Evolutionary conservation across 23 tunicate genomes (phyloP).

Genomic region (Oikopleura dioica): DNA sequence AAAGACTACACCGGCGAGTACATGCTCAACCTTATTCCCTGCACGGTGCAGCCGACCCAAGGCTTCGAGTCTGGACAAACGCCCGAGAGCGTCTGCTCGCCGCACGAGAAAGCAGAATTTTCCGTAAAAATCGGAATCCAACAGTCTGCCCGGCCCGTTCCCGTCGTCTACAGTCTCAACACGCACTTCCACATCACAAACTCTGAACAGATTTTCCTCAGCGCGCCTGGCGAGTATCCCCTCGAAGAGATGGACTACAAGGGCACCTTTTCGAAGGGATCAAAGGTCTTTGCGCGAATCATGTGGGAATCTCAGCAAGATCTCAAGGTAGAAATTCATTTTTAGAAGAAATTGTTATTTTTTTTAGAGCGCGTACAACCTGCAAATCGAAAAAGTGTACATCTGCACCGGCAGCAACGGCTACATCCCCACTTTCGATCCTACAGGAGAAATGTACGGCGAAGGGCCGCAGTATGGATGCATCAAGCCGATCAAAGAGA

Average conservation of each 20-base stretch:
- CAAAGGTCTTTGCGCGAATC: conserved; percentile 68
- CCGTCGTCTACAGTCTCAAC: conserved; percentile 63
- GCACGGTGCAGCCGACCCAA: conserved; percentile 65
- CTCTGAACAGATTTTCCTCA: conserved; percentile 72
- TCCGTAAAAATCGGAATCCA: conserved; percentile 34
- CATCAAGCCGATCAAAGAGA: conserved; percentile 57
- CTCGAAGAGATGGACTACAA: conserved; percentile 51
- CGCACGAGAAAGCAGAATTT: not conserved
- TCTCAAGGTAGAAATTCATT: conserved; percentile 22
- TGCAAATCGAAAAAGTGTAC: conserved; percentile 74
- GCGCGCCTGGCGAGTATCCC: conserved; percentile 34
- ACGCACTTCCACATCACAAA: conserved; percentile 74
- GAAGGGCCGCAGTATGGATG: conserved; percentile 77
- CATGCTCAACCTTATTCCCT: conserved; percentile 49
- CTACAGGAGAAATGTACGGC: conserved; percentile 45
- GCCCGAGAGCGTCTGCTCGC: not conserved
- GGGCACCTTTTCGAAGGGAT: conserved; percentile 88
- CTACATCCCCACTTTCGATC: conserved; percentile 58
- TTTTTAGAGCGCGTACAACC: conserved; percentile 44
- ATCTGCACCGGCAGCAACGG: conserved; percentile 88
- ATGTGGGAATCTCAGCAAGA: conserved; percentile 86
- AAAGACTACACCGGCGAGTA: conserved; percentile 95
- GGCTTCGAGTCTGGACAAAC: conserved; percentile 20
- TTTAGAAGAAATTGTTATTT: too few relatives aligned
- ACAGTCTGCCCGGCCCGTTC: conserved; percentile 88